Base-by-base conservation (phyloP, 1,140 invertebrate genomes). In the Megathymus violae region DNA sequence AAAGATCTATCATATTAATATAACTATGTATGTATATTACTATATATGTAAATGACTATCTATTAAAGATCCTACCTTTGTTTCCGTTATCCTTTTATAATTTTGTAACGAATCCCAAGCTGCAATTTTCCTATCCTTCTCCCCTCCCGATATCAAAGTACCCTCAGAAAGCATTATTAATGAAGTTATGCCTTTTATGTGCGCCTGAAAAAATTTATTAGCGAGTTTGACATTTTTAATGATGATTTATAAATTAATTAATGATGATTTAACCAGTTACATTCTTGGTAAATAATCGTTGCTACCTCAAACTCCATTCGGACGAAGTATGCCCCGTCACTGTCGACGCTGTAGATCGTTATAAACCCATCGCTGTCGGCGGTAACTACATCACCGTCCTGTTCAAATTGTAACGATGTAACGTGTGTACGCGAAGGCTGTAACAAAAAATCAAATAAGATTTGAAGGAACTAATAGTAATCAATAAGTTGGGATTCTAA, bases 281-380 rank as follows among this genome's bases (percentile, higher is more conserved):
- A n/a, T n/a, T n/a, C n/a, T n/a, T n/a, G n/a, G n/a, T n/a, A n/a
- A n/a, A n/a, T n/a, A n/a, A n/a, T n/a, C n/a, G n/a, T 62, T 60
- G 22, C 3, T 76, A 94, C 93, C 91, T 97, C 96, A 78, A 97
- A 97, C 89, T 97, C 96, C 92, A 96, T 96, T 63, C 96, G 92
- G 0, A 97, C 95, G 73, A 96, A 97, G 78, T 97, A 97, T 0
- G 96, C 96, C 0, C 96, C 96, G 67, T 97, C 96, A 10, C 95
- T 95, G 72, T 97, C 96, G 1, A 97, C 96, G 25, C 96, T 97
- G 91, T 98, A 99, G 54, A 98, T 94, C 4, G 97, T 98, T 52
- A 99, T 97, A 74, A 97, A 98, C 0, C 98, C 98, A 88, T 98
- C 97, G 51, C 96, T 97, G 78, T 99, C 98, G 1, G 97, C 98